Base-by-base conservation (phyloP, 2,888 invertebrate species). In the Mesorhabditis spiculigera region DNA sequence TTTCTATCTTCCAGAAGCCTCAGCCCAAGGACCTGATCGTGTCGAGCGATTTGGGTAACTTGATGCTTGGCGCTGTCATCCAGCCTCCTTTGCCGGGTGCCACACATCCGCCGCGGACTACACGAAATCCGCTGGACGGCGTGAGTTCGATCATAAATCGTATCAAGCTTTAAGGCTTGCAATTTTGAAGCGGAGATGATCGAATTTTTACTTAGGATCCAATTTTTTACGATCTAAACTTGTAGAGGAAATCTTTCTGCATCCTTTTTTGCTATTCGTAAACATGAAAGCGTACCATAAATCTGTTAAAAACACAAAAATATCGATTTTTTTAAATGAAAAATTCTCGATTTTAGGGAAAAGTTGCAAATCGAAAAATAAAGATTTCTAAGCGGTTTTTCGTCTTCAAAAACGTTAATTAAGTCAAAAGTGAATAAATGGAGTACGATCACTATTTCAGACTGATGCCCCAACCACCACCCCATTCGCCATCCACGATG, bases 401-500 rank as follows among this genome's bases (percentile, higher is more conserved):
- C 28, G 28, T 28, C 28, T 28, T 28, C 28, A 28, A 28, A 28
- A 28, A 28, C 28, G 28, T 28, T 28, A 28, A 28, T 28, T 28
- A 28, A n/a, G n/a, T n/a, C n/a, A n/a, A n/a, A n/a, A n/a, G n/a
- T n/a, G n/a, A n/a, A 28, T 28, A 1, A 28, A 3, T 28, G 28
- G 28, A 28, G 3, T 1, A 28, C 28, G 28, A 28, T 28, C 28
- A 28, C 28, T 28, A 50, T 50, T 50, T 50, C 58, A 50, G 58
- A 50, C 58, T 50, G 10, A 10, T 13, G 58, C n/a, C 58, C 58
- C 58, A 3, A 50, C 58, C 8, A 50, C 58, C 8, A 50, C 58
- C n/a, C 58, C 58, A 50, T 50, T 50, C 58, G 8, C 58, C 58
- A 50, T 50, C n/a, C 58, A 50, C n/a, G 58, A 50, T 50, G 58